phyloP scores from a whole-genome alignment of 2,888 invertebrate species.

The Strigamia crassipes region DNA sequence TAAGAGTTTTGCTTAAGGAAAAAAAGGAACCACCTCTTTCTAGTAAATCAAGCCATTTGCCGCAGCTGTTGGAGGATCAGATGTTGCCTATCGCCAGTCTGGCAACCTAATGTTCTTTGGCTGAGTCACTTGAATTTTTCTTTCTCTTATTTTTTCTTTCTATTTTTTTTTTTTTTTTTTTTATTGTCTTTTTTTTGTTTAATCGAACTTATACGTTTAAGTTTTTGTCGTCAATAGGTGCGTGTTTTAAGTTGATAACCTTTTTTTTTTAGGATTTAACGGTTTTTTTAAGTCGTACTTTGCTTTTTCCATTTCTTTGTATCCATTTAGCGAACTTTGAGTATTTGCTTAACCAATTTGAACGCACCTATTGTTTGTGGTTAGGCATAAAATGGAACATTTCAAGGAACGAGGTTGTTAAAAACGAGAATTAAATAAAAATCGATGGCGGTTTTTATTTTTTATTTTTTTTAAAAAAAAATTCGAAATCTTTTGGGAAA shows the following conservation, averaged over 20 bases:
- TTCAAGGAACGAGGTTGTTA: background rate
- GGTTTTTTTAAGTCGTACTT: too few relatives aligned
- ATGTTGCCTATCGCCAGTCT: conserved; percentile 36
- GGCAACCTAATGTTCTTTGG: conserved; percentile 40
- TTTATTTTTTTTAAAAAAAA: background rate
- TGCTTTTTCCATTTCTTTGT: too few relatives aligned
- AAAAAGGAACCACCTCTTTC: conserved; percentile 32
- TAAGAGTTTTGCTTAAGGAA: conserved; percentile 32
- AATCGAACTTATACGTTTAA: background rate
- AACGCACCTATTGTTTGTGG: too few relatives aligned
- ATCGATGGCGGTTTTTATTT: background rate
- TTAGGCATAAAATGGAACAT: background rate
- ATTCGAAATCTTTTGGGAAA: too few relatives aligned
- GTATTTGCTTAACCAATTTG: too few relatives aligned
- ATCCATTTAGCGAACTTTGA: too few relatives aligned
- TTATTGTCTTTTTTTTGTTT: background rate
- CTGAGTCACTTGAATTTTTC: conserved; percentile 29
- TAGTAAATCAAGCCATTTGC: conserved; percentile 42
- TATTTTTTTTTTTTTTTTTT: background rate
- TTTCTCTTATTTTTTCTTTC: background rate
- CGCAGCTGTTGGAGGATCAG: conserved; percentile 28
- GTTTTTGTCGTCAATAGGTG: too few relatives aligned
- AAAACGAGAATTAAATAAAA: background rate
- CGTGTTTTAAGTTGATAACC: too few relatives aligned
- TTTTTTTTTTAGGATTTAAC: too few relatives aligned